phyloP scores from a whole-genome alignment of 2,113 vertebrate genomes.

The Carlito syrichta region DNA sequence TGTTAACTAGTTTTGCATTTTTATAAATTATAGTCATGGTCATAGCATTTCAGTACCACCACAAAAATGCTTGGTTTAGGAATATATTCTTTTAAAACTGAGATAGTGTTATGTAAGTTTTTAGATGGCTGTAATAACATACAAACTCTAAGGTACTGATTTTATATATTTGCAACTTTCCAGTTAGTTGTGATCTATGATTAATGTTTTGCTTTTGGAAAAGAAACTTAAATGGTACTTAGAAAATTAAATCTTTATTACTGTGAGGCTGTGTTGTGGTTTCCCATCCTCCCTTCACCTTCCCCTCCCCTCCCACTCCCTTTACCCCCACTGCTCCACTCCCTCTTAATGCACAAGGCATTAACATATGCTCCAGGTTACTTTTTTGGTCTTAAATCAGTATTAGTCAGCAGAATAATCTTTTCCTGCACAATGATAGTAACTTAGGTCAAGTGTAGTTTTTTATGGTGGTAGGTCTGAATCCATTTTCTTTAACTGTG shows the following conservation, averaged over 20 bases:
- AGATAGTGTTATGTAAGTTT: conserved; percentile 43
- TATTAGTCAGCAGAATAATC: conserved; percentile 80
- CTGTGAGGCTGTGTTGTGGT: conserved; percentile 72
- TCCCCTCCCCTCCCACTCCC: conserved; percentile 19
- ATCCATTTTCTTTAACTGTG: conserved; percentile 99
- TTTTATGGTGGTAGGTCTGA: conserved; percentile 91
- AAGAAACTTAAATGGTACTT: conserved; percentile 69
- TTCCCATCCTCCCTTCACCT: conserved; percentile 16
- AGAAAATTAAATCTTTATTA: conserved; percentile 67
- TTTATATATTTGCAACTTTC: conserved; percentile 64
- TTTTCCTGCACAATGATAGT: conserved; percentile 83
- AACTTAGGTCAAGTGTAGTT: conserved; percentile 84
- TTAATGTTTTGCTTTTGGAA: conserved; percentile 67
- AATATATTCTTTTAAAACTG: conserved; percentile 63
- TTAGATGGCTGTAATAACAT: conserved; percentile 55
- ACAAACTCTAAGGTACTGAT: conserved; percentile 45
- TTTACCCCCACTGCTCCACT: not conserved
- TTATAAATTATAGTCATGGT: conserved; percentile 51
- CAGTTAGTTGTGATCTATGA: conserved; percentile 68
- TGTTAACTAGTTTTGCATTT: conserved; percentile 57
- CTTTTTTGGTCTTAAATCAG: conserved; percentile 71
- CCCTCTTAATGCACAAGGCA: conserved; percentile 73
- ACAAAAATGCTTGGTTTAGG: conserved; percentile 58
- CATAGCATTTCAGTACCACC: conserved; percentile 25
- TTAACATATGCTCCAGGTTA: conserved; percentile 74